These are phyloP conservation scores for Cisticola juncidis DNA, from an alignment of 2,113 vertebrate species.

Conservation along the genomic window DNA sequence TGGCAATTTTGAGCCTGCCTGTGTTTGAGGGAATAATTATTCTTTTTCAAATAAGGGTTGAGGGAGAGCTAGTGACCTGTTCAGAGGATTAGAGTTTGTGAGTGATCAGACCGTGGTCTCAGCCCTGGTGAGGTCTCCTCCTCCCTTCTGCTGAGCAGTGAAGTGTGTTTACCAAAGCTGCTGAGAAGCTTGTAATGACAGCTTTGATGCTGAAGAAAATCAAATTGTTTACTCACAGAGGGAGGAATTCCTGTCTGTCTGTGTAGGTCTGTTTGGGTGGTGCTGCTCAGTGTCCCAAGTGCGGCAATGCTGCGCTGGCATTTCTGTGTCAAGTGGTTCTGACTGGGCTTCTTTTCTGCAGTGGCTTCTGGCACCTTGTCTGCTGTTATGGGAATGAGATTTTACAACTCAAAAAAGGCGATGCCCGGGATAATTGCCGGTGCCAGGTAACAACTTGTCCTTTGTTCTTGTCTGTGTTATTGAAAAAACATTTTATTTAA, in stretches of 20 bases:
- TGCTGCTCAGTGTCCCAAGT: too few species aligned
- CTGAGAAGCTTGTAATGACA: background rate
- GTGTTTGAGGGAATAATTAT: background rate
- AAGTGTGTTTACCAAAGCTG: background rate
- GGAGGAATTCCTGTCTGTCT: background rate
- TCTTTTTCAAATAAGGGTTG: background rate
- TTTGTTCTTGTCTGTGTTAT: background rate
- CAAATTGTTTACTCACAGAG: background rate
- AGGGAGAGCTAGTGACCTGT: background rate
- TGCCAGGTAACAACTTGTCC: slow-evolving; percentile 80
- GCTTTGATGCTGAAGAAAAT: background rate
- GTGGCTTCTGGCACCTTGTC: slow-evolving; percentile 89
- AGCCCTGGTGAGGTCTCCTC: background rate
- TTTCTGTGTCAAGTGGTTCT: background rate
- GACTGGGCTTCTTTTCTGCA: slow-evolving; percentile 40
- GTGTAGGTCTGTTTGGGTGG: background rate
- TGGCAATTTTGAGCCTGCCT: background rate
- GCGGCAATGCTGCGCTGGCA: fast-evolving
- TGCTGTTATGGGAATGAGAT: slow-evolving; percentile 91
- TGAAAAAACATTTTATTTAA: background rate
- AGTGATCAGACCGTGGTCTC: background rate
- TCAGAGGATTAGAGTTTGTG: background rate
- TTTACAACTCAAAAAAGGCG: slow-evolving; percentile 89
- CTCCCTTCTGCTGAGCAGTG: background rate
- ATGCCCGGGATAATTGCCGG: slow-evolving; percentile 92